Conservation (phyloP, 2,797 vertebrate species). For the Catamblyrhynchus diadema region DNA sequence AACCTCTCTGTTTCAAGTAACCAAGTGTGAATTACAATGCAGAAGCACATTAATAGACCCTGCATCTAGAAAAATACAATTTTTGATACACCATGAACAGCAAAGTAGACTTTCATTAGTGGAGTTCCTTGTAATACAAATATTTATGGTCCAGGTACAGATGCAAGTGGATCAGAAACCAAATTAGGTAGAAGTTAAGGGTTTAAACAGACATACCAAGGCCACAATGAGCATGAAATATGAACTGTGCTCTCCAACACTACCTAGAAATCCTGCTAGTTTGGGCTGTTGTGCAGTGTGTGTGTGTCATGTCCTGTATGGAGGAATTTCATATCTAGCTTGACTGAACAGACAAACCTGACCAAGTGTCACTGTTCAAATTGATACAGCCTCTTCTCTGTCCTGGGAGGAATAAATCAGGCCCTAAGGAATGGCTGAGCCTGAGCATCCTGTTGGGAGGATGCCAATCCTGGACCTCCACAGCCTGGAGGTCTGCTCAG, state of each 20-base stretch:
- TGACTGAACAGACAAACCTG: neutral
- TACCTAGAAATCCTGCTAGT: neutral
- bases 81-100: neutral
- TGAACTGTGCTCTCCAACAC: neutral
- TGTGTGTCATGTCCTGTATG: fast-evolving
- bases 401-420: neutral
- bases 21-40: neutral
- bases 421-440: neutral
- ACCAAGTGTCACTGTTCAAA: neutral
- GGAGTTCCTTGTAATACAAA: neutral
- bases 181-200: neutral
- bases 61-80: neutral
- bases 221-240: neutral
- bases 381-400: neutral
- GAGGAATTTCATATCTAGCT: neutral
- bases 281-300: neutral
- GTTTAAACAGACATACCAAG: neutral
- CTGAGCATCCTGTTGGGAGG: neutral
- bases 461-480: too few relatives aligned
- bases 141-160: neutral
- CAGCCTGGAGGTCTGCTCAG: neutral
- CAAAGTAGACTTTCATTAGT: neutral
- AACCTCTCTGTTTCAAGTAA: neutral
- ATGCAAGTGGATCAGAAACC: neutral
- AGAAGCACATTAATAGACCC: neutral